These are phyloP conservation scores for Callitettix versicolor DNA, from an alignment of 1,140 invertebrate species.

Conservation along the genomic window DNA sequence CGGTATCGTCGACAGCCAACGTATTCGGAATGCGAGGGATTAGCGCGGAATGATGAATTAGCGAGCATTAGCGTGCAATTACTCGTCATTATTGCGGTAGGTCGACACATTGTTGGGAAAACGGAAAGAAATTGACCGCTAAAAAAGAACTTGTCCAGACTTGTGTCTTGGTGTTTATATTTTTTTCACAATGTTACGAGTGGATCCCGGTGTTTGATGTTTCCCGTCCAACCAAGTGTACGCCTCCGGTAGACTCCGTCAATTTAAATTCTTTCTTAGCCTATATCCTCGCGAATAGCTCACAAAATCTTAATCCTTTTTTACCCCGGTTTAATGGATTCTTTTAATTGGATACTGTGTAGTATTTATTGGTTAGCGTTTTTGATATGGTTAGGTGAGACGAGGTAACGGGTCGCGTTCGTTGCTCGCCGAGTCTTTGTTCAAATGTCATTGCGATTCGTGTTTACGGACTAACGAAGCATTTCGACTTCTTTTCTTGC, in stretches of 20 bases:
- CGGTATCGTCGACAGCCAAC: too few relatives aligned
- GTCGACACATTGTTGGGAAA: slow-evolving; percentile 11
- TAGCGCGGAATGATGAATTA: slow-evolving; percentile 12
- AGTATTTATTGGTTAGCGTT: too few relatives aligned
- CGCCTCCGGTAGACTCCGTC: not conserved
- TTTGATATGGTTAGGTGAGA: too few relatives aligned
- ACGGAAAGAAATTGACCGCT: slow-evolving; percentile 12
- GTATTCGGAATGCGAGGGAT: slow-evolving; percentile 4
- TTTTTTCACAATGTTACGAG: slow-evolving; percentile 14
- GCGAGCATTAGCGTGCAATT: slow-evolving; percentile 8
- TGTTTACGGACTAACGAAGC: too few relatives aligned
- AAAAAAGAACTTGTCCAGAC: slow-evolving; percentile 12
- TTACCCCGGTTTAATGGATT: not conserved
- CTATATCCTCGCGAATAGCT: not conserved
- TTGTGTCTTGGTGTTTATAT: not conserved
- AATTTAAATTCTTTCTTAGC: slow-evolving; percentile 11
- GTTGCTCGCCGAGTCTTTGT: too few relatives aligned
- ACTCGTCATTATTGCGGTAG: slow-evolving; percentile 11
- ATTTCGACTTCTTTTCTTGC: too few relatives aligned
- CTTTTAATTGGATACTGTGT: too few relatives aligned
- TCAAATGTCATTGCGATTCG: too few relatives aligned
- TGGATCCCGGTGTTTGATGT: slow-evolving; percentile 6
- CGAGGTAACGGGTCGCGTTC: too few relatives aligned
- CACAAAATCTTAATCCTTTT: slow-evolving; percentile 9
- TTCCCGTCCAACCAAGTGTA: not conserved